Evolutionary conservation across 2,888 invertebrate species (phyloP).

Genomic region (Halocaridina rubra): DNA sequence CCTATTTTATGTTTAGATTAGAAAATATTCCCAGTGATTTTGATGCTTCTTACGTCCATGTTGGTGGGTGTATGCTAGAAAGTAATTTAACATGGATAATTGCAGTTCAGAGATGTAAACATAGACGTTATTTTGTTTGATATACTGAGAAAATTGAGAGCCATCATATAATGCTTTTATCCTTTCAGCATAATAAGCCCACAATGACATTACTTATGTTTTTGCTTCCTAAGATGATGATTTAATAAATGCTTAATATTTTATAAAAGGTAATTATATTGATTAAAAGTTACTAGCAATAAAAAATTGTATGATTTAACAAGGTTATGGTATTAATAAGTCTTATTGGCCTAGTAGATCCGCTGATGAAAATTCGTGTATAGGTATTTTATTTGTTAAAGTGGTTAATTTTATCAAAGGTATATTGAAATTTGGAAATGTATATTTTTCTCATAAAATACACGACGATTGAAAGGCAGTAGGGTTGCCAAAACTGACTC

Average conservation of each 20-base stretch:
- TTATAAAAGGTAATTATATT: slow-evolving; percentile 36
- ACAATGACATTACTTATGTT: slow-evolving; percentile 28
- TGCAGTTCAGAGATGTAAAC: not conserved
- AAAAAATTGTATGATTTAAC: no score
- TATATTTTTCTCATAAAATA: no score
- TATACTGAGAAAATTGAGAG: no score
- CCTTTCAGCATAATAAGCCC: slow-evolving; percentile 22
- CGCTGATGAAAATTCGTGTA: no score
- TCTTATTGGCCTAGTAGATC: no score
- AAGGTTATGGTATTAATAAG: no score
- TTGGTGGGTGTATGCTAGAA: slow-evolving; percentile 25
- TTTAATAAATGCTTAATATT: slow-evolving; percentile 31
- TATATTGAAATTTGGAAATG: no score
- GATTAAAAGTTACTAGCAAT: slow-evolving; percentile 14
- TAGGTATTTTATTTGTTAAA: no score
- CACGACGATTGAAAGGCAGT: no score
- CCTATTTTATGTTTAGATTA: not conserved
- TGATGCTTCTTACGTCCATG: slow-evolving; percentile 32
- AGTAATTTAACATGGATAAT: not conserved
- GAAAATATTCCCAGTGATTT: slow-evolving; percentile 31
- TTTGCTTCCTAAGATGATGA: slow-evolving; percentile 27
- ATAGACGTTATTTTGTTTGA: no score
- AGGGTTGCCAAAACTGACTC: no score
- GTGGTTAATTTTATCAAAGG: no score
- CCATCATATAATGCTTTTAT: slow-evolving; percentile 22